Conservation (phyloP, 64 coral and sea anemone genomes). For the Exaiptasia diaphana region DNA sequence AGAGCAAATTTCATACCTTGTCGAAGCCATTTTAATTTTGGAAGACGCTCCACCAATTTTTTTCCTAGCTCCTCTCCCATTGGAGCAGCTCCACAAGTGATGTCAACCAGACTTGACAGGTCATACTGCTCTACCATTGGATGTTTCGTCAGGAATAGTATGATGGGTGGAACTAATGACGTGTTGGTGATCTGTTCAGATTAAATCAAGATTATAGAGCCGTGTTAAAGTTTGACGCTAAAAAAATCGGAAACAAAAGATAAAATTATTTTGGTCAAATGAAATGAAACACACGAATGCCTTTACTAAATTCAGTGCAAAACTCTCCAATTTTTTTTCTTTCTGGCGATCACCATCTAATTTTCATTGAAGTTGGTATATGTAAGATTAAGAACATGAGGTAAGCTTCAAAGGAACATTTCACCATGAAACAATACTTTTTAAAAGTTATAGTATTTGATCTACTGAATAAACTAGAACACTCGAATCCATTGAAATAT, state of each 20-base stretch:
- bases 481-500: not conserved
- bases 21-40: slow-evolving; percentile 28
- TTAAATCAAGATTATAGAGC: slow-evolving; percentile 14
- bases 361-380: not conserved
- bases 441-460: not conserved
- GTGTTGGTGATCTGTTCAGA: too few species aligned
- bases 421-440: not conserved
- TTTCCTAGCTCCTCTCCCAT: slow-evolving; percentile 43
- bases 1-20: slow-evolving; percentile 62
- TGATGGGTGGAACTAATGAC: slow-evolving; percentile 54
- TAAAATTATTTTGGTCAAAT: too few species aligned
- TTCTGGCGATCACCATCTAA: too few species aligned
- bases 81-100: slow-evolving; percentile 58
- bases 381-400: not conserved
- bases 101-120: slow-evolving; percentile 39
- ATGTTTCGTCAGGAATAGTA: slow-evolving; percentile 68
- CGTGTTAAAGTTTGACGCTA: too few species aligned
- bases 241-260: too few species aligned
- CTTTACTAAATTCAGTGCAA: too few species aligned
- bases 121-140: slow-evolving; percentile 61
- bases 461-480: not conserved
- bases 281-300: too few species aligned
- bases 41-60: slow-evolving; percentile 38
- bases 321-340: too few species aligned
- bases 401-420: too few species aligned